Evolutionary conservation across 2,797 vertebrate species (phyloP).

Genomic region (Meriones psammophilus): DNA sequence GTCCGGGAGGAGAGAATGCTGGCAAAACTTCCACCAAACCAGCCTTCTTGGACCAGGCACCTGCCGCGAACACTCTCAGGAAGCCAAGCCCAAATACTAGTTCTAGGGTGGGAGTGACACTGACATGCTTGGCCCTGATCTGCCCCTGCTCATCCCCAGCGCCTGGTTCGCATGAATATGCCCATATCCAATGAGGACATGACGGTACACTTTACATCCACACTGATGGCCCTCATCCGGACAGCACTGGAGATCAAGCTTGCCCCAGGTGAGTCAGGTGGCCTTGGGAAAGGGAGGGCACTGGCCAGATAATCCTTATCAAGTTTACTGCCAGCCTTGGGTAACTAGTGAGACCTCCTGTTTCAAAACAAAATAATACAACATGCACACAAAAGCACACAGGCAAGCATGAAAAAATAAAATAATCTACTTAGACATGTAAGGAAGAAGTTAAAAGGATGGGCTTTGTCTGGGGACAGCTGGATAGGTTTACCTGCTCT

Average conservation of each 20-base stretch:
- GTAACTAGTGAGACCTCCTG: not conserved
- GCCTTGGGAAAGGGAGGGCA: not conserved
- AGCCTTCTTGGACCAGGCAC: not conserved
- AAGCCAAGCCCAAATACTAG: not conserved
- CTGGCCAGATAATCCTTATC: not conserved
- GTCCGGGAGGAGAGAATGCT: conserved; percentile 74
- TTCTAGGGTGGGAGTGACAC: conserved; percentile 43
- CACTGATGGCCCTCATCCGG: conserved; percentile 96
- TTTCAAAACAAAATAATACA: not conserved
- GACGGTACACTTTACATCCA: conserved; percentile 97
- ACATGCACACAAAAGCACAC: not conserved
- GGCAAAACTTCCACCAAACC: conserved; percentile 69
- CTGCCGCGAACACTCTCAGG: not conserved
- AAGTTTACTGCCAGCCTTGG: not conserved
- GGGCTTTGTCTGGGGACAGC: not conserved
- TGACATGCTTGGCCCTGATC: not conserved
- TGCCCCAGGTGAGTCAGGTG: conserved; percentile 91
- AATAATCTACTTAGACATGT: not conserved
- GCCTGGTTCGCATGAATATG: conserved; percentile 98
- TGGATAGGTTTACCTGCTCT: not conserved
- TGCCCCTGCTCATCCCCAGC: conserved; percentile 87
- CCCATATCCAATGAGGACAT: conserved; percentile 94
- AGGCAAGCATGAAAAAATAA: not conserved
- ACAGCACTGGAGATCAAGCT: conserved; percentile 97
- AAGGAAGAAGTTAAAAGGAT: not conserved